Percentiles rank a stretch among this genome's conserved stretches.
Conservation (phyloP, 2,113 vertebrate genomes). For the Brienomyrus brachyistius region DNA sequence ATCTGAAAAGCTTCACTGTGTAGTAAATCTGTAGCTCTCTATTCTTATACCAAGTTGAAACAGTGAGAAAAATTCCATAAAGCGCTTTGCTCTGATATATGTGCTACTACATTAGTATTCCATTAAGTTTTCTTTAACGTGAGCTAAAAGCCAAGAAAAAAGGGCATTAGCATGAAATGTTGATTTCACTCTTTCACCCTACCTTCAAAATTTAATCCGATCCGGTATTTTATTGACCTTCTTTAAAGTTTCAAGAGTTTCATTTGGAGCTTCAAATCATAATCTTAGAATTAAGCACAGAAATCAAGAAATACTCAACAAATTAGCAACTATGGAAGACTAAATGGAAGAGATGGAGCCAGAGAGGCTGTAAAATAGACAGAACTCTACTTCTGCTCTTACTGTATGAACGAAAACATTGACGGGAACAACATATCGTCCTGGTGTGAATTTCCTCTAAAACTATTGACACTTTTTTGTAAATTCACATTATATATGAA, state of each 20-base stretch:
- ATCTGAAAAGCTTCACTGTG: conserved; percentile 25
- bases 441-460: neutral
- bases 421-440: neutral
- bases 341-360: neutral
- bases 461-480: neutral
- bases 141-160: neutral
- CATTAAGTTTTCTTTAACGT: neutral
- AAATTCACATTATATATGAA: neutral
- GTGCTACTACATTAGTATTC: neutral
- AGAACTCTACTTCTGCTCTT: neutral
- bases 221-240: conserved; percentile 12
- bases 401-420: neutral
- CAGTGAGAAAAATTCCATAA: neutral
- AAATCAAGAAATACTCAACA: conserved; percentile 4
- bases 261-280: neutral
- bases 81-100: neutral
- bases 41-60: neutral
- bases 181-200: neutral
- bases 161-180: neutral
- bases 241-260: conserved; percentile 8
- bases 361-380: conserved; percentile 5
- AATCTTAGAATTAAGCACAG: conserved; percentile 10
- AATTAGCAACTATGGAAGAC: neutral
- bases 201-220: neutral
- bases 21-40: neutral